Percentiles rank a stretch among this genome's conserved stretches.
Conservation (phyloP, 2,888 invertebrate species). For the Endomychus coccineus region DNA sequence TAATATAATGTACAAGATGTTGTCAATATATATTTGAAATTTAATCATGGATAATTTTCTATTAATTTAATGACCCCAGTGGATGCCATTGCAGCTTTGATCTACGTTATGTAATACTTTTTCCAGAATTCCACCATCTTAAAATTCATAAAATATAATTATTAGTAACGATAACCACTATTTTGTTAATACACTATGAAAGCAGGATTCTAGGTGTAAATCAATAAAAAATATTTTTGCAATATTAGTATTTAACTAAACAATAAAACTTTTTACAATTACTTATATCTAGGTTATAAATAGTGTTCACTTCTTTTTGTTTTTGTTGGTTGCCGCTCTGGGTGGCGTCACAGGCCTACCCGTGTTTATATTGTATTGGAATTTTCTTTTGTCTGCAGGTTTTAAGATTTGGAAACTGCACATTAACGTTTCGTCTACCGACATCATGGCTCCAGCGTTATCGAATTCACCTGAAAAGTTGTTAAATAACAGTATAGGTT, state of each 20-base stretch:
- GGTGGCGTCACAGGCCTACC: constrained; percentile 98
- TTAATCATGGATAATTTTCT: too few relatives aligned
- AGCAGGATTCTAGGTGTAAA: too few relatives aligned
- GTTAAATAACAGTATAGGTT: too few relatives aligned
- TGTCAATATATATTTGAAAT: too few relatives aligned
- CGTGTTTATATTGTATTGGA: constrained; percentile 87
- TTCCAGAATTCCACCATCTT: too few relatives aligned
- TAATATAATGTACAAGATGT: too few relatives aligned
- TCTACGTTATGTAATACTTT: too few relatives aligned
- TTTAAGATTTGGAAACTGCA: constrained; percentile 96
- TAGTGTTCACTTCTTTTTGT: constrained; percentile 79
- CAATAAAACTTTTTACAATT: constrained; percentile 14
- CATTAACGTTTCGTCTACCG: constrained; percentile 98
- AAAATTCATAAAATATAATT: too few relatives aligned
- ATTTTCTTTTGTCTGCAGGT: constrained; percentile 99
- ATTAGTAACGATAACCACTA: too few relatives aligned
- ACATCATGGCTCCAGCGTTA: constrained; percentile 94
- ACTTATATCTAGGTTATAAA: constrained; percentile 15
- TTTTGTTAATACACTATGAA: too few relatives aligned
- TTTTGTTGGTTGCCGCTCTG: constrained; percentile 86
- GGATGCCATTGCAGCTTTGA: too few relatives aligned
- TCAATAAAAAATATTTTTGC: constrained; percentile 9
- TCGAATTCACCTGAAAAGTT: constrained; percentile 56
- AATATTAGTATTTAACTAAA: constrained; percentile 15
- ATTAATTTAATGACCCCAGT: too few relatives aligned